Evolutionary conservation across 1,140 invertebrate genomes (phyloP).

Genomic region (Magallana gigas): DNA sequence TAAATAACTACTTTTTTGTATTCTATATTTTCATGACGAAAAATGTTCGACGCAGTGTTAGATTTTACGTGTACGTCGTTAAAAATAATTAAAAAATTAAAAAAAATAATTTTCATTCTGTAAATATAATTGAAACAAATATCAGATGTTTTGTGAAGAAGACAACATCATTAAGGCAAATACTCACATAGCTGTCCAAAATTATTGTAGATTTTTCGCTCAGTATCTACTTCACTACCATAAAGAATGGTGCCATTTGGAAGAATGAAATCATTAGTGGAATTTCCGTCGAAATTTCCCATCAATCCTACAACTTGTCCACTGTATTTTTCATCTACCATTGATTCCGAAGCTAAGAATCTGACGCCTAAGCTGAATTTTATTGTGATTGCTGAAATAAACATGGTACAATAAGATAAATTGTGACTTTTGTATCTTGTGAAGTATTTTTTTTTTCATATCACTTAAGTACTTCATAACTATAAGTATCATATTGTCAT

Average conservation of each 20-base stretch:
- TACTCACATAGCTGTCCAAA: constrained; percentile 51
- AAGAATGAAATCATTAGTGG: constrained; percentile 27
- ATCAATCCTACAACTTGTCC: constrained; percentile 15
- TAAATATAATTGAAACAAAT: neutral
- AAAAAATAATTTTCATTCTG: neutral
- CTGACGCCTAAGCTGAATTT: neutral
- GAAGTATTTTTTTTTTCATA: no score
- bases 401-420: neutral
- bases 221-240: constrained; percentile 24
- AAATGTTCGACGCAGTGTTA: neutral
- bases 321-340: neutral
- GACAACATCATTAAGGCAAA: neutral
- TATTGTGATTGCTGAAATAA: constrained; percentile 33
- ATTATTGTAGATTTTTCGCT: constrained; percentile 46
- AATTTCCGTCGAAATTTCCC: constrained; percentile 39
- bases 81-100: neutral
- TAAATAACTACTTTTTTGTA: no score
- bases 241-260: constrained; percentile 35
- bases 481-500: no score
- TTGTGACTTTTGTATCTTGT: no score
- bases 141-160: neutral
- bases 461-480: no score
- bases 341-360: constrained; percentile 6
- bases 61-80: neutral
- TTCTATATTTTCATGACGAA: no score